Conservation (phyloP, 1,140 invertebrate genomes). For the Eumaeus atala region DNA sequence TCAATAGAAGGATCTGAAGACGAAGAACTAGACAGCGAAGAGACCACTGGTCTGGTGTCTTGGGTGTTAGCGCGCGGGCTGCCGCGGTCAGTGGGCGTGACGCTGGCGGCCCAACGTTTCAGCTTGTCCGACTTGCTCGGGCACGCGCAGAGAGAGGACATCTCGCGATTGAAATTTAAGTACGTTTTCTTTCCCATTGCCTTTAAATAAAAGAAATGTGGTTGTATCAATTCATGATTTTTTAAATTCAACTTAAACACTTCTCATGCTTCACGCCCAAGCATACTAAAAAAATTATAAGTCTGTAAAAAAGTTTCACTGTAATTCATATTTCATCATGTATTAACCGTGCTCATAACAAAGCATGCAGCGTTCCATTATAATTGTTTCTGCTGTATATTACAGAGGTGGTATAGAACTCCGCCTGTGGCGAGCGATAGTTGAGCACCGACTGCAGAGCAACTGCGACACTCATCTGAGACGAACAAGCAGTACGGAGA, state of each 20-base stretch:
- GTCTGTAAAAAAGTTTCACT: too few species aligned
- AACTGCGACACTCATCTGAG: slow-evolving; percentile 30
- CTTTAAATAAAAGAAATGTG: too few species aligned
- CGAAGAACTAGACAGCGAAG: slow-evolving; percentile 24
- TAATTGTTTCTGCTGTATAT: slow-evolving; percentile 14
- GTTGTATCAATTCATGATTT: too few species aligned
- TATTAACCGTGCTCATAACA: too few species aligned
- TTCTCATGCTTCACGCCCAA: too few species aligned
- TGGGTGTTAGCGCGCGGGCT: slow-evolving; percentile 43
- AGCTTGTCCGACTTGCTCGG: slow-evolving; percentile 45
- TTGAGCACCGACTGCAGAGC: slow-evolving; percentile 60
- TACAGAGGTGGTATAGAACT: slow-evolving; percentile 69
- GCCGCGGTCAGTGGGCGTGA: slow-evolving; percentile 31
- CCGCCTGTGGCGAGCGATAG: slow-evolving; percentile 73
- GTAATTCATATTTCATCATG: too few species aligned
- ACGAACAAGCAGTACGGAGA: slow-evolving; percentile 59
- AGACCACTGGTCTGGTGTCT: slow-evolving; percentile 27
- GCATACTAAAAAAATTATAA: too few species aligned
- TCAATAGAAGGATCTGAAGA: slow-evolving; percentile 8
- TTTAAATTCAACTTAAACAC: too few species aligned
- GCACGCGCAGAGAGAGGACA: slow-evolving; percentile 59
- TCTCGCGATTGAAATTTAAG: slow-evolving; percentile 54
- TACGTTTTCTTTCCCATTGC: slow-evolving; percentile 26
- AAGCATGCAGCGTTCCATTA: not conserved
- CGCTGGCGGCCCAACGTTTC: slow-evolving; percentile 43